These are phyloP conservation scores for Platerodrilus igneus DNA, from an alignment of 2,888 invertebrate genomes.

Conservation along the genomic window DNA sequence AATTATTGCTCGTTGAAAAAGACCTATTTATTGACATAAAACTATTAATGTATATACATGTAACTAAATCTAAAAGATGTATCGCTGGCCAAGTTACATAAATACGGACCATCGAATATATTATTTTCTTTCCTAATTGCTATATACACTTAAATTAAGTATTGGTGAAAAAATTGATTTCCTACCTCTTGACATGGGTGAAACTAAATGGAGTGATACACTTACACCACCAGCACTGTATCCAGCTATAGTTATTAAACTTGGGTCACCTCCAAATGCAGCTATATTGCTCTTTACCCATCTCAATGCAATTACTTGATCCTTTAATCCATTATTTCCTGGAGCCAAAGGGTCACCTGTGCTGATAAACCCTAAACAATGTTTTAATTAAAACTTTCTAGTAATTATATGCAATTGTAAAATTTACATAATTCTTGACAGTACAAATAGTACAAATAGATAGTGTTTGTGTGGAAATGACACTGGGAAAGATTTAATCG, in stretches of 20 bases:
- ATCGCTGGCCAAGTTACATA: too few species aligned
- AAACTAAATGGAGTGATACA: constrained; percentile 53
- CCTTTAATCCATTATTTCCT: constrained; percentile 67
- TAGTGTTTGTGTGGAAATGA: too few species aligned
- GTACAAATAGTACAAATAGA: too few species aligned
- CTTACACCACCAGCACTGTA: constrained; percentile 51
- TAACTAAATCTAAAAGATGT: too few species aligned
- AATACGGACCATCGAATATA: too few species aligned
- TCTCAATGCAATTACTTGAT: constrained; percentile 62
- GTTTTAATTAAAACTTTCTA: neutral
- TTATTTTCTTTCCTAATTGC: too few species aligned
- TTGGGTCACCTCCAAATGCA: constrained; percentile 64
- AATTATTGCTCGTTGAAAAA: constrained; percentile 66
- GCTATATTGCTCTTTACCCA: constrained; percentile 65
- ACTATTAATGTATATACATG: neutral
- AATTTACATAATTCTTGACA: too few species aligned
- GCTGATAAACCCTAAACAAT: constrained; percentile 49
- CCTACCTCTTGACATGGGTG: constrained; percentile 62
- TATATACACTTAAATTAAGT: too few species aligned
- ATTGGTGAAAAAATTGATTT: too few species aligned
- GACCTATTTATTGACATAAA: constrained; percentile 43
- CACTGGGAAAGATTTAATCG: too few species aligned
- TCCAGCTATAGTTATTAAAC: constrained; percentile 60
- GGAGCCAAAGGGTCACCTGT: constrained; percentile 62
- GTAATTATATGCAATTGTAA: too few species aligned